Evolutionary conservation across 2,797 vertebrate genomes (phyloP), one percentile per base, ranked within the genome.

Genomic region (Acanthurus lineatus): DNA sequence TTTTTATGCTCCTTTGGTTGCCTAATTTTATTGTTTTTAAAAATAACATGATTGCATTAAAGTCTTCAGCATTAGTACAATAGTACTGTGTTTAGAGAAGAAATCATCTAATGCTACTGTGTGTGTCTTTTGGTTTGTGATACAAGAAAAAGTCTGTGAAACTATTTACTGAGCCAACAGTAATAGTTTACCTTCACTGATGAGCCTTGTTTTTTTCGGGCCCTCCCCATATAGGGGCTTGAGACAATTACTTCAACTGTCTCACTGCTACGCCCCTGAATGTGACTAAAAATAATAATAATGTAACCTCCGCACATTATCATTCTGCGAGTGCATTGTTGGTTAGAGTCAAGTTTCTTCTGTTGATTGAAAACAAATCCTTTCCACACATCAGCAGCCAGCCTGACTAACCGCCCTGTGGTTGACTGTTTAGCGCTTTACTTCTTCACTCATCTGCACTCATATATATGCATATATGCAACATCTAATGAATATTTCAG

Each of bases 401-500:
- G 60, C 53, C 67, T 71, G 57, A 75, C 54, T 56, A 60, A 64
- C 73, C 72, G 71, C 78, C 83, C 74, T 10, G n/a, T 61, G 63
- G 72, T 83, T 71, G 78, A 79, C 69, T 77, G 54, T 79, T 89
- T 82, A 70, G 84, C 79, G 72, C 72, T 68, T 67, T 69, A 32
- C 69, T 81, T 74, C 45, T 57, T 81, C 72, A 47, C 79, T 87
- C 81, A 81, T 90, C 85, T 86, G 75, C 77, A 51, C 82, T 89
- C 89, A 88, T 82, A 56, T 81, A 52, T 59, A 64, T 53, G 58
- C 59, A 86, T 88, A 77, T 85, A 86, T 87, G 86, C 83, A 84
- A 64, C 75, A 80, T 47, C 54, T 63, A 77, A 88, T 90, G 79
- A 90, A 91, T 91, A 91, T 91, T 92, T 89, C 79, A 88, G 86